These are phyloP conservation scores for Hydrozoanthus gracilis DNA, from an alignment of 92 coral and sea anemone species.

Conservation along the genomic window DNA sequence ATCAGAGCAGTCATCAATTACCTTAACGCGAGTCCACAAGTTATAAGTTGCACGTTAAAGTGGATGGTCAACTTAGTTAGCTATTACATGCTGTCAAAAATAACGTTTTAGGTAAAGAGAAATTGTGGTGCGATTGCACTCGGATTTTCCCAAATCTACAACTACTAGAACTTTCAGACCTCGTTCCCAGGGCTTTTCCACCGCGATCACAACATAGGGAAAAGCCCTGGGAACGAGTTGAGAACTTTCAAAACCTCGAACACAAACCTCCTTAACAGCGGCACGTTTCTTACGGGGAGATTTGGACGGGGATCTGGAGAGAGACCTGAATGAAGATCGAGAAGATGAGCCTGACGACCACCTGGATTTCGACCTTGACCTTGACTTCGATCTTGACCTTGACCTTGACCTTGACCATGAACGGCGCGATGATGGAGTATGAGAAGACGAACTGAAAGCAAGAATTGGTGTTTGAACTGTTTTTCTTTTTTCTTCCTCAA, in stretches of 20 bases:
- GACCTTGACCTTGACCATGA: not conserved
- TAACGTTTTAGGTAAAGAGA: too few species aligned
- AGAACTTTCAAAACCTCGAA: not conserved
- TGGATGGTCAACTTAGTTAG: too few species aligned
- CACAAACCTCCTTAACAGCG: not conserved
- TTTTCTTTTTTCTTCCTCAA: not conserved
- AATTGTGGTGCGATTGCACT: too few species aligned
- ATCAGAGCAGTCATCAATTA: too few species aligned
- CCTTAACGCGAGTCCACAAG: too few species aligned
- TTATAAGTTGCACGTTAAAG: too few species aligned
- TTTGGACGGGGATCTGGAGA: not conserved
- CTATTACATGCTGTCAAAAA: too few species aligned
- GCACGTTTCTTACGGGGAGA: not conserved
- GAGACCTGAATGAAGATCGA: constrained; percentile 4
- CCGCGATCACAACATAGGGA: too few species aligned
- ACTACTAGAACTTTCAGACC: too few species aligned
- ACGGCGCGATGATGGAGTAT: not conserved
- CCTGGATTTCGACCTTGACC: constrained; percentile 15
- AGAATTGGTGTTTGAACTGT: not conserved
- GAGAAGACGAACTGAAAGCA: not conserved
- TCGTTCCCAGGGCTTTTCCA: not conserved
- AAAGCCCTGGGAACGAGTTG: not conserved
- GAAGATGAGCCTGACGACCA: not conserved
- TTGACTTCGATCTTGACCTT: not conserved
- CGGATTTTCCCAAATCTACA: too few species aligned